Conservation (phyloP, 2,888 invertebrate genomes). For the Disparrhopalites patrizii region DNA sequence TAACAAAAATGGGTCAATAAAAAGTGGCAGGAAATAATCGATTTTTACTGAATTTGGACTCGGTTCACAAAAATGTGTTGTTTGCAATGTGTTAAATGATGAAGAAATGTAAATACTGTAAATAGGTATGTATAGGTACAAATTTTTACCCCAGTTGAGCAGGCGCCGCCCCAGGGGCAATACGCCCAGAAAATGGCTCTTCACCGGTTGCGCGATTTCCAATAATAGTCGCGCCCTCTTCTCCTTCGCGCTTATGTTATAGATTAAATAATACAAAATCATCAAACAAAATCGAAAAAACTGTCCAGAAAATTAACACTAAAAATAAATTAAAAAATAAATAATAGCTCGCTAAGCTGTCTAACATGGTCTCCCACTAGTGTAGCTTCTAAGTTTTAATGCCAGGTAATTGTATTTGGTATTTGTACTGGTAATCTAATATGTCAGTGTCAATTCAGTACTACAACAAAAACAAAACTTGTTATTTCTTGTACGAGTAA, state of each 20-base stretch:
- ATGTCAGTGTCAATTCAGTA: too few species aligned
- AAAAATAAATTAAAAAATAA: neutral
- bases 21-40: too few species aligned
- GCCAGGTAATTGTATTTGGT: neutral
- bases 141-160: conserved; percentile 46
- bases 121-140: too few species aligned
- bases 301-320: neutral
- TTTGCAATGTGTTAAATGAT: too few species aligned
- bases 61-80: neutral
- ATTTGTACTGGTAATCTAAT: neutral
- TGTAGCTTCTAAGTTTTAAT: conserved; percentile 17
- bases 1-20: too few species aligned
- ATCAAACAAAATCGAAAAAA: conserved; percentile 10
- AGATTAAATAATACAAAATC: conserved; percentile 19
- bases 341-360: neutral
- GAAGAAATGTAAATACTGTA: too few species aligned
- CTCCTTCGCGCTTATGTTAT: conserved; percentile 43
- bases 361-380: conserved; percentile 9
- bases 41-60: neutral
- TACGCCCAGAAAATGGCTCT: conserved; percentile 46
- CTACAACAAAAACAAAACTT: too few species aligned
- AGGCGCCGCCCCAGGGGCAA: conserved; percentile 47
- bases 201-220: conserved; percentile 37
- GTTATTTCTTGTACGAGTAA: too few species aligned
- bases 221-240: conserved; percentile 29